These are phyloP conservation scores for Cryptus viduatorius DNA, from an alignment of 2,888 invertebrate species.

Conservation along the genomic window DNA sequence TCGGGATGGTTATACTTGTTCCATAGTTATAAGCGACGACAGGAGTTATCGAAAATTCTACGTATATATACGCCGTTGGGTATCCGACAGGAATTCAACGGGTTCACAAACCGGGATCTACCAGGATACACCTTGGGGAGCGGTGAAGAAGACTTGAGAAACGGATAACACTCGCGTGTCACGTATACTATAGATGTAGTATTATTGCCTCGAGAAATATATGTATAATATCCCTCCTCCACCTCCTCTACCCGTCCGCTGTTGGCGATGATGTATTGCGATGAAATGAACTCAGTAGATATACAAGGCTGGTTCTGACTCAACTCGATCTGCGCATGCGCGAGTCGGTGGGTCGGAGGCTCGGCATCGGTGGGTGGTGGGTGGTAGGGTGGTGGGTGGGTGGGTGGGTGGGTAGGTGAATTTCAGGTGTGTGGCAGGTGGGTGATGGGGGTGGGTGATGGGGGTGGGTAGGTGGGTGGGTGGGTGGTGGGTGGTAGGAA, in stretches of 20 bases:
- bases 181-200: constrained; percentile 24
- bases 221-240: constrained; percentile 13
- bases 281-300: constrained; percentile 66
- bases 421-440: too few species aligned
- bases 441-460: too few species aligned
- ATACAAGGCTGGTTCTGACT: too few species aligned
- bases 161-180: constrained; percentile 55
- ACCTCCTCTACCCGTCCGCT: background rate
- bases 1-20: constrained; percentile 11
- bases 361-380: too few species aligned
- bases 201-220: constrained; percentile 46
- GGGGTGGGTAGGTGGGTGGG: too few species aligned
- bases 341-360: too few species aligned
- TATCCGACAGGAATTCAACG: constrained; percentile 51
- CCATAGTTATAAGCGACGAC: background rate
- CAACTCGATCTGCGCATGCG: too few species aligned
- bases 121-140: constrained; percentile 50
- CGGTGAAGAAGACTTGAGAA: constrained; percentile 9
- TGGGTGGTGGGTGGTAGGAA: too few species aligned
- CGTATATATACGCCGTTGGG: constrained; percentile 5
- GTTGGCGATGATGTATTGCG: constrained; percentile 56
- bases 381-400: too few species aligned
- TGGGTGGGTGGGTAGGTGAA: too few species aligned
- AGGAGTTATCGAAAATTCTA: constrained; percentile 13
- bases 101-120: constrained; percentile 41